phyloP scores from a whole-genome alignment of 2,888 invertebrate genomes.

The Drosophila mimetica region DNA sequence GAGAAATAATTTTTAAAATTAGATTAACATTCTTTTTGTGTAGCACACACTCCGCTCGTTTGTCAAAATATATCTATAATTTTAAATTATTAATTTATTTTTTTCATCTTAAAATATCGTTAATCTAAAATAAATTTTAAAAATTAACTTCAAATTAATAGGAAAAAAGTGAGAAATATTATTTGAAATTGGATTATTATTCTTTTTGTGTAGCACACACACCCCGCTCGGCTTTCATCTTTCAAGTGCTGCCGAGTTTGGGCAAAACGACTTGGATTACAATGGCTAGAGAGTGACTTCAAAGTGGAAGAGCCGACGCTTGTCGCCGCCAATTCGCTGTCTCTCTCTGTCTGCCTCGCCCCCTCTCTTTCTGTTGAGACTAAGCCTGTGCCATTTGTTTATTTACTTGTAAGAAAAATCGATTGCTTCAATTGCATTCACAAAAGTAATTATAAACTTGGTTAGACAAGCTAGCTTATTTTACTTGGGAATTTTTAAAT shows the following conservation, averaged over 20 bases:
- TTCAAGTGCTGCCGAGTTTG: conserved; percentile 41
- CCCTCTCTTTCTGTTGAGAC: background rate
- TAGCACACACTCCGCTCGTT: too few species aligned
- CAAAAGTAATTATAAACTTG: background rate
- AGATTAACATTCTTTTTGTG: too few species aligned
- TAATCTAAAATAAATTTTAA: too few species aligned
- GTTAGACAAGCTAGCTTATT: background rate
- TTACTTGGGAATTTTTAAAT: background rate
- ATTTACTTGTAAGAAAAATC: conserved; percentile 34
- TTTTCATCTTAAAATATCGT: background rate
- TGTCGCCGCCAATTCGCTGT: conserved; percentile 13
- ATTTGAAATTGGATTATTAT: background rate
- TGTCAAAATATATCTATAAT: too few species aligned
- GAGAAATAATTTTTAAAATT: too few species aligned
- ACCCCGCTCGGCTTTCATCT: conserved; percentile 27
- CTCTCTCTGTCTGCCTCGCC: background rate
- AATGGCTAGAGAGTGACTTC: conserved; percentile 25
- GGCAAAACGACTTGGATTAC: conserved; percentile 46
- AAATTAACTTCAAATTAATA: background rate
- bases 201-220: conserved; percentile 6
- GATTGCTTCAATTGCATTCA: conserved; percentile 2
- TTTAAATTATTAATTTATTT: too few species aligned
- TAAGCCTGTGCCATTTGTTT: conserved; percentile 9
- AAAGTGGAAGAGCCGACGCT: conserved; percentile 22
- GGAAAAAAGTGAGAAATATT: too few species aligned